Base-by-base conservation (phyloP, 2,888 invertebrate genomes). In the Trisateles emortualis region DNA sequence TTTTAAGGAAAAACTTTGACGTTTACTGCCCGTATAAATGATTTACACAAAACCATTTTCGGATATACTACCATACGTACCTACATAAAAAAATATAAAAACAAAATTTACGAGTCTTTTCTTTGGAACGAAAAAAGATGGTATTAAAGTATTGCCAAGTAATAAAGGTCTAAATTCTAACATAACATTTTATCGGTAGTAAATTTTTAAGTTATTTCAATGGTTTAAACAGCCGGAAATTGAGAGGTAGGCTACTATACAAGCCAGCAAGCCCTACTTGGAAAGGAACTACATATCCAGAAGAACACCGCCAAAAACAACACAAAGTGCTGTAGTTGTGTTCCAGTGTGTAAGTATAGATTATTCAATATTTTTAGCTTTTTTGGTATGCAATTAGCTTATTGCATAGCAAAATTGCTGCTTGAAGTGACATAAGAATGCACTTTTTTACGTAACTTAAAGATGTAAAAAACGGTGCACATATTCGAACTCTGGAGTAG, bases 1-100 rank as follows among this genome's bases (percentile, higher is more conserved):
- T 72, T 85, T 84, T 75, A 76, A 78, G 78, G 52, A 77, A 80
- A 26, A 82, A 78, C 71, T 79, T 79, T 63, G 81, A 86, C 87
- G 54, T 81, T 87, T 84, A 88, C 83, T 76, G 83, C 71, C 68
- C 72, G 74, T 84, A 81, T 83, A 86, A 72, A 81, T 83, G 88
- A 89, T 70, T 85, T 82, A 88, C 49, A 66, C 72, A 72, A 67
- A 74, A 74, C 81, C 81, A 78, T 86, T 87, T 78, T 69, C 69
- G 78, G 65, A 71, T 74, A 72, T 73, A 73, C 66, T 71, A 74
- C 71, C 59, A 65, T 64, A 76, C 57, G 55, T 41, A 56, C 33
- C 24, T 55, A 56, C 44, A 67, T 38, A 47, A 51, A 68, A 75
- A 73, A 73, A 74, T 75, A 80, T n/a, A n/a, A n/a, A 77, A 79